These are phyloP conservation scores for Drosophila sulfurigaster DNA, from an alignment of 1,140 invertebrate genomes.

Conservation along the genomic window DNA sequence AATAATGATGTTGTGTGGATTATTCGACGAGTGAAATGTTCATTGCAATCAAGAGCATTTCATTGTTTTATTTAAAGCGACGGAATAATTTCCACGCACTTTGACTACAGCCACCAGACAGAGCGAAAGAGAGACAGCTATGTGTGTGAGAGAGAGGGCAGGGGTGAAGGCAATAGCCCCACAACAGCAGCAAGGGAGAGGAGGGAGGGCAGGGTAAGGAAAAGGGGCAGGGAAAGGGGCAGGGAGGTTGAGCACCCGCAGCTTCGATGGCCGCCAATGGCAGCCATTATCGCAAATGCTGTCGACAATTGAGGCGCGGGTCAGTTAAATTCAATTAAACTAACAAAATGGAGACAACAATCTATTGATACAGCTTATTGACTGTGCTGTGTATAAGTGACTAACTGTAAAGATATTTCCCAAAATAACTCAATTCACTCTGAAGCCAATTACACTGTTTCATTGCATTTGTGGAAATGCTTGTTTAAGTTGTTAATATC, in stretches of 20 bases:
- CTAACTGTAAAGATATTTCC: background rate
- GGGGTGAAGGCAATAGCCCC: constrained; percentile 6
- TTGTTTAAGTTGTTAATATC: too few relatives aligned
- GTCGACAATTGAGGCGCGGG: constrained; percentile 67
- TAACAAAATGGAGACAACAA: constrained; percentile 63
- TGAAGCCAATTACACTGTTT: background rate
- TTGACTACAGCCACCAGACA: constrained; percentile 56
- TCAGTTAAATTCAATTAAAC: constrained; percentile 75
- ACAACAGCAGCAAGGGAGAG: too few relatives aligned
- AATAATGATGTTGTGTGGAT: constrained; percentile 50
- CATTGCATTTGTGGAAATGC: too few relatives aligned
- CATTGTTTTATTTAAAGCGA: constrained; percentile 82
- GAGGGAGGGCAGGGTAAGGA: background rate
- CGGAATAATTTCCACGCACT: constrained; percentile 81
- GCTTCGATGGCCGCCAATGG: constrained; percentile 30
- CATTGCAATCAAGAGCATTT: constrained; percentile 72
- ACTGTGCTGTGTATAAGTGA: background rate
- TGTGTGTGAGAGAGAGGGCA: background rate
- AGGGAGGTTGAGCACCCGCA: constrained; percentile 59
- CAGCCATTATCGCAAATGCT: constrained; percentile 44
- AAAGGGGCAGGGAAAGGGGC: constrained; percentile 3
- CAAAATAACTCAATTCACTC: background rate
- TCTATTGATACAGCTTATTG: constrained; percentile 9
- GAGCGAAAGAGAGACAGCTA: background rate
- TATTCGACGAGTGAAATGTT: constrained; percentile 48